Percentiles rank a stretch among this genome's conserved stretches.
phyloP scores from a whole-genome alignment of 2,797 vertebrate species.

The Rousettus madagascariensis region DNA sequence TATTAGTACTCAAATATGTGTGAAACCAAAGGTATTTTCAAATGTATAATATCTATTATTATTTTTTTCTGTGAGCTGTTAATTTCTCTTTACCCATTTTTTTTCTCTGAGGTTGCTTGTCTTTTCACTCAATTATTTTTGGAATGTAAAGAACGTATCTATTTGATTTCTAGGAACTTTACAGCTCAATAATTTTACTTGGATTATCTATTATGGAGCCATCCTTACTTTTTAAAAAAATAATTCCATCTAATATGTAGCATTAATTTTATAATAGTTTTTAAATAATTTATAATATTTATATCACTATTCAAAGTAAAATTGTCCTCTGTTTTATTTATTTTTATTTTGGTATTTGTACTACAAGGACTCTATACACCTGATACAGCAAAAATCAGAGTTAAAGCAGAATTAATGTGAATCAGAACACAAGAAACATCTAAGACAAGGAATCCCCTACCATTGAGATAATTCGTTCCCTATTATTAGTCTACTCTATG shows the following conservation, averaged over 20 bases:
- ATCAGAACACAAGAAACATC: background rate
- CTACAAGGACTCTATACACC: background rate
- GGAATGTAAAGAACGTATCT: background rate
- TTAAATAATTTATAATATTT: background rate
- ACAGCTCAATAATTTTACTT: background rate
- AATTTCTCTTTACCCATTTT: background rate
- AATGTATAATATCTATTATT: background rate
- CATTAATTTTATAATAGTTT: background rate
- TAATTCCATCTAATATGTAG: background rate
- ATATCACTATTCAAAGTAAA: background rate
- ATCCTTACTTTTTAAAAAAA: background rate
- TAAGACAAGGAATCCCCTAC: background rate
- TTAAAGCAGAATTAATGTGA: background rate
- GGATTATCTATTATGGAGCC: background rate
- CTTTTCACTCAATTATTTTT: conserved; percentile 18
- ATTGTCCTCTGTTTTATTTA: background rate
- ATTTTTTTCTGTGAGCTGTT: background rate
- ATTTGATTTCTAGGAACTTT: background rate
- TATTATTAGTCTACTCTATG: background rate
- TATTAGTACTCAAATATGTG: background rate
- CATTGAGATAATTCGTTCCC: background rate
- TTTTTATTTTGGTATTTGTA: background rate
- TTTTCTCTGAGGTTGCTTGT: background rate
- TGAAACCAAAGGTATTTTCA: background rate
- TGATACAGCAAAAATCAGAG: background rate